Evolutionary conservation across 2,888 invertebrate genomes (phyloP), one percentile per base, ranked within the genome.

Genomic region (Nycteola revayana): DNA sequence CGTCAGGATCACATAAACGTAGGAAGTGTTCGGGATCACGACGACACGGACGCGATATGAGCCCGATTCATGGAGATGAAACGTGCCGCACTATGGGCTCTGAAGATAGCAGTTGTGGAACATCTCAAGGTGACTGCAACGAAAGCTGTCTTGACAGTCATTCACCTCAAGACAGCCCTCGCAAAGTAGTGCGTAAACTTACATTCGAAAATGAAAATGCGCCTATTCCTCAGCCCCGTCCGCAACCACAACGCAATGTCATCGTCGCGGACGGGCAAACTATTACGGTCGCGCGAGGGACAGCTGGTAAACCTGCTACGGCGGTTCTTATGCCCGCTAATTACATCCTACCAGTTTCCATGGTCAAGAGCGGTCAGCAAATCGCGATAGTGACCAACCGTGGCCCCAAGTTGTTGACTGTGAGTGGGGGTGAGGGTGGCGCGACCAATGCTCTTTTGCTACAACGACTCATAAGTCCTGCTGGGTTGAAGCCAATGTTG

Each of bases 41-140:
- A 50, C 90, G 92, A 10, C 62, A 71, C 1, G 83, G 86, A 10
- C 90, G 83, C 0, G 93, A 92, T 31, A 71, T 90, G 58, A 92
- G 92, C 57, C 92, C 91, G 18, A 86, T 86, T 3, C 72, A 90
- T n/a, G 87, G 91, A 6, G 94, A 94, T 26, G 94, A 94, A 59
- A 89, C 91, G 3, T 90, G 92, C 8, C 80, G 91, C 20, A 94
- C 94, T 0, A 91, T 94, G 86, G 94, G 94, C 1, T 94, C 94
- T 38, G 94, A 94, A 70, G 94, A 94, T 59, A 94, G 94, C 58
- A 94, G 94, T 7, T 93, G 93, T 57, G 94, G 94, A 0, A 90
- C 92, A 7, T 91, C 92, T 0, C 84, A 86, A 48, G 89, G 89
- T 4, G 89, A 90, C 45, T 89, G 87, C 49, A 80, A 71, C 9